Base-by-base conservation (phyloP, 2,797 vertebrate species). In the Falco cherrug region DNA sequence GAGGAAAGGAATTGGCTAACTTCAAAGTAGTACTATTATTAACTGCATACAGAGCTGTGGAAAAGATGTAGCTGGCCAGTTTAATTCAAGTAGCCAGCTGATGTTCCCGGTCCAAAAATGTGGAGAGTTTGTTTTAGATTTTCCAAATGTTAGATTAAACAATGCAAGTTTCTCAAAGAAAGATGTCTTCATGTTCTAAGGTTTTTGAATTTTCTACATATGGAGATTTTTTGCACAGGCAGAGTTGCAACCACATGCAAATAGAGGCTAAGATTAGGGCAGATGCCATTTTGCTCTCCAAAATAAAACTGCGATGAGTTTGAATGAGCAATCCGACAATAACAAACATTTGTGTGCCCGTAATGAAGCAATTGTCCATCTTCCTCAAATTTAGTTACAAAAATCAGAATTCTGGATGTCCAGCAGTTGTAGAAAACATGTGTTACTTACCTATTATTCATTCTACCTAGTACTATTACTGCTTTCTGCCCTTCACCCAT, bases 21-120 rank as follows among this genome's bases (percentile, higher is more conserved):
- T 96, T 96, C 93, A 93, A 94, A 96, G 75, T 75, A 80, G 11
- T 61, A 17, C 60, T 87, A 33, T 89, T 94, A 93, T 89, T 87
- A 96, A 94, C 79, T 87, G 69, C 87, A 73, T 57, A 56, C 51
- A 81, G 89, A 89, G 45, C 79, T 91, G 84, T 83, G 82, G 54
- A 92, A 94, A 94, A 89, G 87, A 87, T 84, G 47, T 93, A 86
- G 71, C 47, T 45, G 75, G 59, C 39, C 89, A 64, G 69, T 94
- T 94, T 73, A 92, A 91, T 84, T 91, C 69, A 76, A 92, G 74
- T 85, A 93, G 56, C 69, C 79, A 94, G 79, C 43, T 93, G 84
- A 92, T 63, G 28, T 75, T 93, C 57, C 51, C 0, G 1, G 21
- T 87, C 59, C 73, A 91, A 92, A 96, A 89, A 28, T 48, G 57